Percentiles rank a stretch among this genome's conserved stretches.
Evolutionary conservation across 1,140 invertebrate genomes (phyloP).

Genomic region (Zaprionus africanus): DNA sequence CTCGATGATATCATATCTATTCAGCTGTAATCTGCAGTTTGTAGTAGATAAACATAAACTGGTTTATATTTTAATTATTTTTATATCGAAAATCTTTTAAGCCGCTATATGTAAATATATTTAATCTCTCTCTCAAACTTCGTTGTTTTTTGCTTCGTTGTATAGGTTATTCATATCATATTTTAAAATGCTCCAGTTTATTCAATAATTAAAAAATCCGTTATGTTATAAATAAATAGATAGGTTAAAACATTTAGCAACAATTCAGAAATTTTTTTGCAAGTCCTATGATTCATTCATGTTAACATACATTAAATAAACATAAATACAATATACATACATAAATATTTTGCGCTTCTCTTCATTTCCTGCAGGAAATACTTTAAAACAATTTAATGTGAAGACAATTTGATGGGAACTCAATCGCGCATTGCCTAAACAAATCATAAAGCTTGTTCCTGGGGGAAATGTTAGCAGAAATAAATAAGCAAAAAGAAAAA

Average conservation of each 20-base stretch:
- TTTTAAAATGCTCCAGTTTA: no score
- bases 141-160: no score
- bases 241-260: no score
- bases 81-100: neutral
- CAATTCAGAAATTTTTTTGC: no score
- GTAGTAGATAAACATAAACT: neutral
- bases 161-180: no score
- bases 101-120: no score
- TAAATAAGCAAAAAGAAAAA: conserved; percentile 2
- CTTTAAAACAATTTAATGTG: conserved; percentile 12
- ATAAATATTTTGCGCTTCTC: conserved; percentile 18
- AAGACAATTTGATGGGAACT: conserved; percentile 5
- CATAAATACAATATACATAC: no score
- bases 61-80: neutral
- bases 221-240: no score
- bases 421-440: conserved; percentile 14
- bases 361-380: conserved; percentile 9
- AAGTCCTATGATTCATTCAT: no score
- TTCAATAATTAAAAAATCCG: no score
- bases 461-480: conserved; percentile 6
- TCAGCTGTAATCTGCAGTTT: neutral
- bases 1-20: neutral
- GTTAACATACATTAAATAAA: no score
- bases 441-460: conserved; percentile 26
- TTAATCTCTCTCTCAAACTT: no score